phyloP scores from a whole-genome alignment of 2,797 vertebrate genomes.

The Molothrus ater region DNA sequence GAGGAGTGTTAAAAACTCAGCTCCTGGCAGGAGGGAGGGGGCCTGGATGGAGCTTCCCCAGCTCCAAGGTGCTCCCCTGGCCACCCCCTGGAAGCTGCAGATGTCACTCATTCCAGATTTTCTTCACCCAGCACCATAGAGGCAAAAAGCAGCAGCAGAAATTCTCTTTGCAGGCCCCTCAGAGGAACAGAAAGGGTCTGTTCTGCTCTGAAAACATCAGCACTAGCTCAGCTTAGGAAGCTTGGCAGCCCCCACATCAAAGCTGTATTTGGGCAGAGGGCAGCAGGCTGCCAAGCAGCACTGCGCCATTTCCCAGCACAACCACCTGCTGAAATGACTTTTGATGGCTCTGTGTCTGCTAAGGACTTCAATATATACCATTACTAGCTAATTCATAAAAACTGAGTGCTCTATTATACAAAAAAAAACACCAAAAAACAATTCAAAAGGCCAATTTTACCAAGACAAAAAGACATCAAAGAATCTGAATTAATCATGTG shows the following conservation, averaged over 20 bases:
- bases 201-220: background rate
- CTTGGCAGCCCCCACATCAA: background rate
- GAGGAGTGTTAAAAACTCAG: conserved; percentile 1
- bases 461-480: background rate
- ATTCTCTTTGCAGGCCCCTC: background rate
- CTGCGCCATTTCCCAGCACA: background rate
- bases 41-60: background rate
- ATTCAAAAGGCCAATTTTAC: background rate
- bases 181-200: background rate
- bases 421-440: background rate
- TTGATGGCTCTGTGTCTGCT: background rate
- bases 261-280: background rate
- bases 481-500: background rate
- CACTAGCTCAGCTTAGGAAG: background rate
- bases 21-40: background rate
- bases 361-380: background rate
- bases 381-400: background rate
- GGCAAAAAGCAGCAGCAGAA: conserved; percentile 10
- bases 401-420: background rate
- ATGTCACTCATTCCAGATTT: background rate
- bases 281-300: background rate
- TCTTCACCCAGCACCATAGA: background rate
- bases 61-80: background rate
- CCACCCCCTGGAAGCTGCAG: background rate
- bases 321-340: background rate